phyloP scores from a whole-genome alignment of 2,797 vertebrate genomes.

The Craterocephalus amniculus region DNA sequence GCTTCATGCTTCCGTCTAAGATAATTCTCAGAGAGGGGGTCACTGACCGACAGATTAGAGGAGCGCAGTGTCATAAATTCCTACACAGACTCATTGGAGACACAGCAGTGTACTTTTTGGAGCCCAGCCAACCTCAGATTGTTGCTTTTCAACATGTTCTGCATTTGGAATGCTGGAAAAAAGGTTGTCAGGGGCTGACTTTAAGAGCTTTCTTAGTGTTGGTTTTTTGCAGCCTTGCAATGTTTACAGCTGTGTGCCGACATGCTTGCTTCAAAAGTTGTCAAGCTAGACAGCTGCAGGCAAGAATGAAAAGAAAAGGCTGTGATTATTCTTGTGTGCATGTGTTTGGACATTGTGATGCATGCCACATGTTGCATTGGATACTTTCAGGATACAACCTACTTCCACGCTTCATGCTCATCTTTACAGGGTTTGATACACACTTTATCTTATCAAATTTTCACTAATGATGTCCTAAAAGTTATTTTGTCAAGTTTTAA shows the following conservation, averaged over 20 bases:
- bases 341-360: slow-evolving; percentile 3
- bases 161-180: too few species aligned
- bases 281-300: not conserved
- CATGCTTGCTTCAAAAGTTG: not conserved
- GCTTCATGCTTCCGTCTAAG: not conserved
- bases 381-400: not conserved
- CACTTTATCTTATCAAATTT: not conserved
- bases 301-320: not conserved
- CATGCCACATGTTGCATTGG: not conserved
- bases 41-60: not conserved
- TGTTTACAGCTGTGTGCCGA: slow-evolving; percentile 1
- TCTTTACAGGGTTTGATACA: not conserved
- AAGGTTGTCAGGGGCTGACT: too few species aligned
- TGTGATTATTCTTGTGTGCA: not conserved
- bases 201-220: too few species aligned
- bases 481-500: not conserved
- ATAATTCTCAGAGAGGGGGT: not conserved
- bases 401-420: not conserved
- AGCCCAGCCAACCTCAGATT: not conserved
- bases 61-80: not conserved
- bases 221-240: not conserved
- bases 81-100: not conserved
- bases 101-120: not conserved
- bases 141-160: not conserved
- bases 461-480: not conserved